These are phyloP conservation scores for Chaetops frenatus DNA, from an alignment of 2,113 vertebrate species.

Conservation along the genomic window DNA sequence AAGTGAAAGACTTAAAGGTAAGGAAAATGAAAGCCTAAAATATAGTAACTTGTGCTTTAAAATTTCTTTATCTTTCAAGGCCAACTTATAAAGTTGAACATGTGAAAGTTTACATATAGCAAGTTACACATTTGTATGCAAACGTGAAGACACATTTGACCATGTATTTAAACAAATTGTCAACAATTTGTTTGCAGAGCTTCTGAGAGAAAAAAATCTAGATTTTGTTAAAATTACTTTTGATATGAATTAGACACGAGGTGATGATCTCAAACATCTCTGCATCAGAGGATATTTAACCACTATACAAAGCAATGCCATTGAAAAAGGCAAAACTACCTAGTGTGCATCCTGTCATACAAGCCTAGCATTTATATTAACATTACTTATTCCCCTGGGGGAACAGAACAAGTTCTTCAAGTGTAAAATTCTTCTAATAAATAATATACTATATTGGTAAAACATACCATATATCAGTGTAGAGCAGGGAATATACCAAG, in stretches of 20 bases:
- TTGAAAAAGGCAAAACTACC: not conserved
- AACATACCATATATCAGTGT: not conserved
- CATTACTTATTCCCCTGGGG: not conserved
- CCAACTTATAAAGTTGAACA: slow-evolving; percentile 27
- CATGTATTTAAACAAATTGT: not conserved
- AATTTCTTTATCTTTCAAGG: not conserved
- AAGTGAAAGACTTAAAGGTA: not conserved
- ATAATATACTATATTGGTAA: not conserved
- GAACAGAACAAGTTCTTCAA: not conserved
- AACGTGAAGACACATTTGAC: not conserved
- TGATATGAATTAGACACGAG: not conserved
- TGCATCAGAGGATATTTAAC: not conserved
- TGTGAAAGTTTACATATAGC: not conserved
- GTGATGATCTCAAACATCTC: not conserved
- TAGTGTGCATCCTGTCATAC: not conserved
- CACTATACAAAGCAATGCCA: not conserved
- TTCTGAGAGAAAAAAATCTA: not conserved
- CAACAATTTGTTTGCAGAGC: not conserved
- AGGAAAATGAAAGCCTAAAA: not conserved
- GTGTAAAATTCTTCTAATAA: not conserved
- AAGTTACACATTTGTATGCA: not conserved
- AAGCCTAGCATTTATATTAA: not conserved
- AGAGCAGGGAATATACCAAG: not conserved
- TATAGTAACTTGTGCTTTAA: slow-evolving; percentile 13
- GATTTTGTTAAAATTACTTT: not conserved